These are phyloP conservation scores for Conops quadrifasciatus DNA, from an alignment of 2,888 invertebrate genomes.

Conservation along the genomic window DNA sequence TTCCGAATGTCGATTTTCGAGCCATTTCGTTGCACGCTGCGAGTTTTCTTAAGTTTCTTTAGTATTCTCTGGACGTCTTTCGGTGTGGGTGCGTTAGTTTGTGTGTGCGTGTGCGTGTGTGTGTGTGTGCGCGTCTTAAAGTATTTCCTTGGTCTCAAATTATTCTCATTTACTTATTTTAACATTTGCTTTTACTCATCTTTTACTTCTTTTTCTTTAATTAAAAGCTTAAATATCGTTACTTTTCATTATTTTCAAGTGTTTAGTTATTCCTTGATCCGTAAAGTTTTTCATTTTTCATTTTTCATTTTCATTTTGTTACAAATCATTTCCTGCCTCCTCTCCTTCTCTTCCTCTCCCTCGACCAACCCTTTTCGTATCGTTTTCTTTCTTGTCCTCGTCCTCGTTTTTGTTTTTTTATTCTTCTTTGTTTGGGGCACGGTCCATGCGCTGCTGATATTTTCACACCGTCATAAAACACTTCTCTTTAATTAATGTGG, in stretches of 20 bases:
- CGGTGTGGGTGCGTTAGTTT: background rate
- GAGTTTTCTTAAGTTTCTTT: too few species aligned
- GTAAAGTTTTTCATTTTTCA: background rate
- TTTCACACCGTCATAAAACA: conserved; percentile 30
- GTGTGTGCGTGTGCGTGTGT: background rate
- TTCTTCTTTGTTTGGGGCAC: background rate
- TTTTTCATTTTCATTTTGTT: background rate
- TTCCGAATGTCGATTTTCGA: conserved; percentile 5
- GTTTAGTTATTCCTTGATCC: background rate
- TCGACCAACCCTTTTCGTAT: background rate
- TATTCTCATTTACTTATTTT: conserved; percentile 21
- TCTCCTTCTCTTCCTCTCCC: background rate
- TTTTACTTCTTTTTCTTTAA: background rate
- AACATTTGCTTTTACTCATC: conserved; percentile 18
- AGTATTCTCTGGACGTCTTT: conserved; percentile 2
- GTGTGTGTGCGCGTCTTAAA: background rate
- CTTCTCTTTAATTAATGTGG: conserved; percentile 30
- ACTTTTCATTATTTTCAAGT: background rate
- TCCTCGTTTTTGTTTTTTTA: background rate
- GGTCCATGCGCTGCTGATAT: background rate
- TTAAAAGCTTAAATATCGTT: background rate
- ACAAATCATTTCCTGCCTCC: background rate
- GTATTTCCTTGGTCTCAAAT: conserved; percentile 11
- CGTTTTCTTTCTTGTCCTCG: background rate
- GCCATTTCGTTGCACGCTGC: too few species aligned